Conservation (phyloP, 2,888 invertebrate species). For the Athalia circularis region DNA sequence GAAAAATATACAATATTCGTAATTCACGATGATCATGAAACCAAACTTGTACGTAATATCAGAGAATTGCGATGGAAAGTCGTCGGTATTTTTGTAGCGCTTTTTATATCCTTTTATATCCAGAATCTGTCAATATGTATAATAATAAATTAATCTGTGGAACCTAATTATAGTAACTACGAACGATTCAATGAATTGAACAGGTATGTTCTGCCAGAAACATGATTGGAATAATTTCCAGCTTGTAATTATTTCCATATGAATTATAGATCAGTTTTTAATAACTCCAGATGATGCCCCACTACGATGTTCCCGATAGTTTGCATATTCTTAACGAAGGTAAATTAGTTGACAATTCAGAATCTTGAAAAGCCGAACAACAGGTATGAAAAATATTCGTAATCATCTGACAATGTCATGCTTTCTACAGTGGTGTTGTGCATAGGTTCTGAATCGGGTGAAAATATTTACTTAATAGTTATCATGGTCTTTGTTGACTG, state of each 20-base stretch:
- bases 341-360: not conserved
- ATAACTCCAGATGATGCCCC: not conserved
- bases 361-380: not conserved
- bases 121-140: slow-evolving; percentile 28
- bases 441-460: no score
- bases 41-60: slow-evolving; percentile 32
- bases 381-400: no score
- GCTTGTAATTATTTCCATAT: slow-evolving; percentile 27
- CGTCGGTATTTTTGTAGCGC: slow-evolving; percentile 42
- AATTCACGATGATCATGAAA: slow-evolving; percentile 20
- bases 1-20: slow-evolving; percentile 40
- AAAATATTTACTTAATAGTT: not conserved
- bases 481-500: not conserved
- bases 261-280: not conserved
- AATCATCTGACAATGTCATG: no score
- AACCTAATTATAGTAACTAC: not conserved
- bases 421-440: no score
- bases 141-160: slow-evolving; percentile 21
- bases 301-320: not conserved
- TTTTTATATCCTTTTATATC: slow-evolving; percentile 44
- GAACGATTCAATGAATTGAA: slow-evolving; percentile 20
- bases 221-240: slow-evolving; percentile 29
- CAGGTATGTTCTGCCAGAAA: slow-evolving; percentile 16
- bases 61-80: slow-evolving; percentile 25
- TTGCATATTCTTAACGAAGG: not conserved